Evolutionary conservation across 2,113 vertebrate species (phyloP).

Genomic region (Uropsilus gracilis): DNA sequence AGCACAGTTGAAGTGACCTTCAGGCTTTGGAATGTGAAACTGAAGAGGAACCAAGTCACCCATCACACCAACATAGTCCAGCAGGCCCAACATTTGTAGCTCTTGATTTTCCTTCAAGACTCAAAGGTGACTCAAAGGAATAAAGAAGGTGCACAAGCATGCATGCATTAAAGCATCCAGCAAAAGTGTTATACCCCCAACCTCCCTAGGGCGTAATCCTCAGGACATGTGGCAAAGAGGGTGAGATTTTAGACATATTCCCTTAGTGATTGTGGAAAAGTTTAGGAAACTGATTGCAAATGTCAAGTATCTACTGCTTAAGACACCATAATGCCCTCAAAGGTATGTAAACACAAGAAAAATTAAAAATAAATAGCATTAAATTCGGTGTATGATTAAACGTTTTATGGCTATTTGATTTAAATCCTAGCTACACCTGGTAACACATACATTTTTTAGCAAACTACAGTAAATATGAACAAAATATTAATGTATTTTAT

Average conservation of each 20-base stretch:
- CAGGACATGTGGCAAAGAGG: not conserved
- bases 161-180: not conserved
- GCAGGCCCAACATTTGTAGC: not conserved
- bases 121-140: not conserved
- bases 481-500: constrained; percentile 11
- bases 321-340: not conserved
- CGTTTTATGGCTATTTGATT: not conserved
- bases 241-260: constrained; percentile 14
- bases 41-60: not conserved
- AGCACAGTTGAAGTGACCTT: not conserved
- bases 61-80: not conserved
- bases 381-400: not conserved
- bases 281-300: constrained; percentile 2
- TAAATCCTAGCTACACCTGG: not conserved
- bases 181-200: not conserved
- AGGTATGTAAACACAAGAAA: not conserved
- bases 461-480: not conserved
- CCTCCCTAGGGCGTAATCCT: not conserved
- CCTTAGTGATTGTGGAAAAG: not conserved
- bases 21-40: not conserved
- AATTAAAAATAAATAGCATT: constrained; percentile 14
- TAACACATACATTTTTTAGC: not conserved
- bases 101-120: not conserved
- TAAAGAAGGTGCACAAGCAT: not conserved
- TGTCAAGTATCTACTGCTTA: not conserved